Evolutionary conservation across 2,888 invertebrate genomes (phyloP).

Genomic region (Diogma glabrata): DNA sequence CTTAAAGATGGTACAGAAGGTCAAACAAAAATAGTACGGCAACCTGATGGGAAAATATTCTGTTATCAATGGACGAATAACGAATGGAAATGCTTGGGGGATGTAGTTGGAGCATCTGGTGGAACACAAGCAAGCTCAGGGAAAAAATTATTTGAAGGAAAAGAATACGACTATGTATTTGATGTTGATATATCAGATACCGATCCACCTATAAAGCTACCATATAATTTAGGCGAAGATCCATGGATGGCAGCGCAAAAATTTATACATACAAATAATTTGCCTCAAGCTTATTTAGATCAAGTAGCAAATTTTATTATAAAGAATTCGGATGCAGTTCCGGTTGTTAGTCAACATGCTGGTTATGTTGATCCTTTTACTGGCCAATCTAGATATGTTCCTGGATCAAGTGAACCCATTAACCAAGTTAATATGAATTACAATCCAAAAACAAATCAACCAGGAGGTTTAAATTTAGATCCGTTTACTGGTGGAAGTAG

Average conservation of each 20-base stretch:
- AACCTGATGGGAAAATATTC: constrained; percentile 55
- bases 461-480: constrained; percentile 13
- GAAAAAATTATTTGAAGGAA: constrained; percentile 72
- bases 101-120: constrained; percentile 70
- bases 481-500: constrained; percentile 19
- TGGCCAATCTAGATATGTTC: constrained; percentile 53
- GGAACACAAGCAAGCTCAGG: constrained; percentile 53
- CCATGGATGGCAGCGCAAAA: constrained; percentile 85
- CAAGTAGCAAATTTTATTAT: constrained; percentile 88
- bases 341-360: constrained; percentile 22
- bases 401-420: constrained; percentile 33
- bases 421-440: constrained; percentile 20
- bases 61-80: constrained; percentile 67
- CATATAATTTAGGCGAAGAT: constrained; percentile 82
- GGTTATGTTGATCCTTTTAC: constrained; percentile 56
- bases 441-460: constrained; percentile 55
- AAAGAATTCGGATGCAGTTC: constrained; percentile 48
- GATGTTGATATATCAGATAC: constrained; percentile 92
- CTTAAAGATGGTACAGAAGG: constrained; percentile 71
- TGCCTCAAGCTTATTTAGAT: constrained; percentile 79
- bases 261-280: constrained; percentile 73
- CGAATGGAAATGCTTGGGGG: constrained; percentile 78
- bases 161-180: constrained; percentile 89
- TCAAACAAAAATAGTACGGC: constrained; percentile 72
- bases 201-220: constrained; percentile 75